Conservation (phyloP, 2,888 invertebrate species). For the Lymantria monacha region DNA sequence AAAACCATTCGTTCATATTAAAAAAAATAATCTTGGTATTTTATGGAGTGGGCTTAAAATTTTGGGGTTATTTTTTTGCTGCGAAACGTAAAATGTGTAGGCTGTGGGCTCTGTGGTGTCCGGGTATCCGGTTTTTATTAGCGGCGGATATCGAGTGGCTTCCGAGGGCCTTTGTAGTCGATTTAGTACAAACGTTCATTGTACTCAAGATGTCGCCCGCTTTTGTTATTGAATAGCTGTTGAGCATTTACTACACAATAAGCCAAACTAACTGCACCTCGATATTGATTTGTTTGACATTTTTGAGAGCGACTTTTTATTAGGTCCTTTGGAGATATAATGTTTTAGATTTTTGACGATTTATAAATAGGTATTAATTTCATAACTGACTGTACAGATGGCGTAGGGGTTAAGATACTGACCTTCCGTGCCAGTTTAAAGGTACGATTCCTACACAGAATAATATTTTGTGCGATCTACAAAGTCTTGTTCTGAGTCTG, state of each 20-base stretch:
- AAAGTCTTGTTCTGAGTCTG: too few species aligned
- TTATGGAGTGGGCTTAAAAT: slow-evolving; percentile 51
- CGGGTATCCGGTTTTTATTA: slow-evolving; percentile 76
- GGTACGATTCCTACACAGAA: too few species aligned
- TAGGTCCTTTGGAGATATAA: background rate
- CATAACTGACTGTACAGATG: too few species aligned
- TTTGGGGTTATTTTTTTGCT: slow-evolving; percentile 51
- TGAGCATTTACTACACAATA: slow-evolving; percentile 30
- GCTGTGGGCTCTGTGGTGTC: slow-evolving; percentile 49
- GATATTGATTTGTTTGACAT: slow-evolving; percentile 30
- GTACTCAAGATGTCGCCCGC: slow-evolving; percentile 56
- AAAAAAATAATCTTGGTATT: slow-evolving; percentile 40
- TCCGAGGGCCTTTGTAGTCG: slow-evolving; percentile 64
- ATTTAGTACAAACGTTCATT: slow-evolving; percentile 55
- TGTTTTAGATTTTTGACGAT: background rate
- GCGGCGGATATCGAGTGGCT: slow-evolving; percentile 71
- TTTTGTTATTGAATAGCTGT: slow-evolving; percentile 44
- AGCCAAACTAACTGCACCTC: slow-evolving; percentile 27
- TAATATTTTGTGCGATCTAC: too few species aligned
- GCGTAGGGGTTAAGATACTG: too few species aligned
- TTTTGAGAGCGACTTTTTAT: slow-evolving; percentile 19
- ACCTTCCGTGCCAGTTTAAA: too few species aligned
- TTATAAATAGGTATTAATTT: too few species aligned
- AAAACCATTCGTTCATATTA: slow-evolving; percentile 12
- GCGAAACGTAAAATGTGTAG: slow-evolving; percentile 28